phyloP scores from a whole-genome alignment of 2,888 invertebrate species.

The Monoplex corrugatus region DNA sequence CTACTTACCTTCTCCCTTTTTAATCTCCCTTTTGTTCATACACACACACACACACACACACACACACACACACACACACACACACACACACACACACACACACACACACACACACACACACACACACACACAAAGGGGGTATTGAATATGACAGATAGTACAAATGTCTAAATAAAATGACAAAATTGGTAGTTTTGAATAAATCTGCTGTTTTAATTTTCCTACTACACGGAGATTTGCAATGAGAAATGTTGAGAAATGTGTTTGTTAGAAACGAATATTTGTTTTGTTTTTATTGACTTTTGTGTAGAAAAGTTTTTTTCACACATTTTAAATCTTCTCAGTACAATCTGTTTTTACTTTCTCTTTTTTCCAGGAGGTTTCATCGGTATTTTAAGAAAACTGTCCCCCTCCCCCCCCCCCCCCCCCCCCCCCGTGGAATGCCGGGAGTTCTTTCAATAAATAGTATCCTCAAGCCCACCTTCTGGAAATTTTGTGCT shows the following conservation, averaged over 20 bases:
- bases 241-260: neutral
- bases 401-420: neutral
- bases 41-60: neutral
- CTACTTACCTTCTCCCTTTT: too few relatives aligned
- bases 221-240: neutral
- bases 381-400: neutral
- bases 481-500: slow-evolving; percentile 37
- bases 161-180: neutral
- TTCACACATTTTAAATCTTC: neutral
- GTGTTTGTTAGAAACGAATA: neutral
- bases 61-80: neutral
- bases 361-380: neutral
- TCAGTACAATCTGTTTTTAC: neutral
- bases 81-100: neutral
- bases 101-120: slow-evolving; percentile 1
- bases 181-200: neutral
- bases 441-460: too few relatives aligned
- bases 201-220: too few relatives aligned
- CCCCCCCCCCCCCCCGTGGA: neutral
- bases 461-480: neutral
- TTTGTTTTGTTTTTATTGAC: neutral
- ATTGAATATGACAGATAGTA: neutral
- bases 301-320: neutral
- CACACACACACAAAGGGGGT: neutral
- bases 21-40: too few relatives aligned